These are phyloP conservation scores for Pegea sp. DNA, from an alignment of 23 tunicate species.

Conservation along the genomic window DNA sequence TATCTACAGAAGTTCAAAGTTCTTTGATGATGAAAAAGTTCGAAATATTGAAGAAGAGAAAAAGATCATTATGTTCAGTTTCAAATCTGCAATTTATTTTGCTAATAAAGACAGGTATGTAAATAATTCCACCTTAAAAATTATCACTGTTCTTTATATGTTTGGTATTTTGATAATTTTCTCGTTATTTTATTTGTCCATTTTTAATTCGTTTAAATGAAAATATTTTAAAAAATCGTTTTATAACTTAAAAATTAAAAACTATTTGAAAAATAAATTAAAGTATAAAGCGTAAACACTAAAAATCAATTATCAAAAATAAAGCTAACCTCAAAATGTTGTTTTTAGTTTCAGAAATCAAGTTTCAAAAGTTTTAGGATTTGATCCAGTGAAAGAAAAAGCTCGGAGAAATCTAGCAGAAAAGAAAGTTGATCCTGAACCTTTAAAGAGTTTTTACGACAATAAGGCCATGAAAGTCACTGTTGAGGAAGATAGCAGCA, in stretches of 20 bases:
- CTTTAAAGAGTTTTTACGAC: neutral
- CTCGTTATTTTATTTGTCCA: too few species aligned
- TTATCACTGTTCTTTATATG: too few species aligned
- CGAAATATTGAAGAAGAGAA: conserved; percentile 1
- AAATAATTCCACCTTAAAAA: too few species aligned
- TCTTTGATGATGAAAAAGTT: conserved; percentile 4
- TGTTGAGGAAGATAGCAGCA: neutral
- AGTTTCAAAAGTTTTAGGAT: neutral
- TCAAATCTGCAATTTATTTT: conserved; percentile 32
- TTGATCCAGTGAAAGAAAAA: conserved; percentile 1
- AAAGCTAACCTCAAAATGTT: too few species aligned
- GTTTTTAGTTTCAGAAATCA: neutral
- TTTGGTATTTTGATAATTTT: too few species aligned
- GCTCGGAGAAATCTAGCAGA: neutral
- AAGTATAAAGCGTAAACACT: too few species aligned
- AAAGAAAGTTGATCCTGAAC: neutral
- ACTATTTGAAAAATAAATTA: neutral
- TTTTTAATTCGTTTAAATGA: too few species aligned
- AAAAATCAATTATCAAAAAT: too few species aligned
- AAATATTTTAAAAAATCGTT: neutral
- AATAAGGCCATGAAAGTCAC: neutral
- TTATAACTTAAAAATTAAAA: neutral
- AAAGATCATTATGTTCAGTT: conserved; percentile 18
- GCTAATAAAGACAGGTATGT: conserved; percentile 65
- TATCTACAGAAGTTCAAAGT: conserved; percentile 10